Evolutionary conservation across 2,113 vertebrate species (phyloP), one percentile per base, ranked within the genome.

Genomic region (Typhlomys cinereus): DNA sequence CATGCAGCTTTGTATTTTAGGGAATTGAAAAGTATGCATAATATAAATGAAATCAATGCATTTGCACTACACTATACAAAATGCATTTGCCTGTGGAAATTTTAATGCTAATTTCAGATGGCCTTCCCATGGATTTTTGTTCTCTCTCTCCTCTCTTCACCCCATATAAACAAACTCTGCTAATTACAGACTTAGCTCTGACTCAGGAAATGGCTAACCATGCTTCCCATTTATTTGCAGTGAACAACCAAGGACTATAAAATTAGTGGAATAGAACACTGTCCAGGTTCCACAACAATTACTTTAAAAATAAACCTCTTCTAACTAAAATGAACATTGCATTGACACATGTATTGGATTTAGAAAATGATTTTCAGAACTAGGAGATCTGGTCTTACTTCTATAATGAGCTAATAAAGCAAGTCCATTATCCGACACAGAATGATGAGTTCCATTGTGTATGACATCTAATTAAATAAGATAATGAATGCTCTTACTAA

Each of bases 231-330:
- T 62, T 74, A 23, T 66, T 73, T 74, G 34, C 15, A 78, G 34
- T 61, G 48, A 83, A n/a, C 36, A 69, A 31, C 34, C 10, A 27
- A 88, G 46, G 27, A 46, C 59, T 57, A 89, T 92, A 93, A 84
- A 80, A 92, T 95, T 48, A 92, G 92, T 92, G 69, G 27, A 71
- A 39, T 4, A 87, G 78, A 88, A 94, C 64, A 89, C 29, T 82
- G 76, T 67, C 59, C 62, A 85, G 57, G 25, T 86, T 73, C 54
- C 50, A 15, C 52, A 71, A 25, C 93, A 95, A 67, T 87, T 88
- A 83, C 25, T 95, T 96, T 92, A 48, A 91, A 95, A 95, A 86
- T 76, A 90, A 89, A 81, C n/a, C 57, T 92, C 71, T 92, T 95
- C 83, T 76, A 85, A 81, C 89, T 66, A 70, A 96, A 92, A 78